phyloP scores from a whole-genome alignment of 2,113 vertebrate species.

The Channa maculata region DNA sequence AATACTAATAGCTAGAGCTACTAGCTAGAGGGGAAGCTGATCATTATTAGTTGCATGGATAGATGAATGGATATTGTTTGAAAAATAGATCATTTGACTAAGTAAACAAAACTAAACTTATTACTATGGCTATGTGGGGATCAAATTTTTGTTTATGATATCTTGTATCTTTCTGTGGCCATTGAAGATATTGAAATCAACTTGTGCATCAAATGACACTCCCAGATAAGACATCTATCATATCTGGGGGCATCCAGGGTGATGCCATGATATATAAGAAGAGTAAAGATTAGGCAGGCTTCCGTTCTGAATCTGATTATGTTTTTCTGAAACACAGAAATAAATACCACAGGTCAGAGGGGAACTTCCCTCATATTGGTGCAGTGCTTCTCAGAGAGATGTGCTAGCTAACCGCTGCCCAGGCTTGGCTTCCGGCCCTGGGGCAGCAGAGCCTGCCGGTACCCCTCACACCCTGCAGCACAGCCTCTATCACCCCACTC shows the following conservation, averaged over 20 bases:
- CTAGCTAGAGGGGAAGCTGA: background rate
- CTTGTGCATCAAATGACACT: background rate
- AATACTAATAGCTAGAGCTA: background rate
- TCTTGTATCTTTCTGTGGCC: background rate
- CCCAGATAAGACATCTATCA: background rate
- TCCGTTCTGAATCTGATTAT: conserved; percentile 38
- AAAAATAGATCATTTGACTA: background rate
- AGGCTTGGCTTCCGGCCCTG: conserved; percentile 88
- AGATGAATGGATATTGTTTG: background rate
- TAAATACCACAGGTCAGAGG: conserved; percentile 39
- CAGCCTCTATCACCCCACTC: conserved; percentile 88
- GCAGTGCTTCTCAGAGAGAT: conserved; percentile 59
- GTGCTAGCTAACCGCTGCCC: conserved; percentile 87
- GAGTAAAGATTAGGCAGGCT: conserved; percentile 10
- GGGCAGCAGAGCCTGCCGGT: conserved; percentile 76
- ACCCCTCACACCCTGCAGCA: conserved; percentile 73
- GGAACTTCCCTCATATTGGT: conserved; percentile 56
- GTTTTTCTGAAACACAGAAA: conserved; percentile 21
- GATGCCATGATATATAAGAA: background rate
- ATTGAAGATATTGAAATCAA: background rate
- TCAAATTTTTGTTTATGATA: background rate
- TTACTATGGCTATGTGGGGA: background rate
- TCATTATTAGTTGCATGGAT: background rate
- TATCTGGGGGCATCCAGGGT: background rate
- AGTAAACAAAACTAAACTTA: background rate